Conservation (phyloP, 2,113 vertebrate species). For the Chrysemys picta region DNA sequence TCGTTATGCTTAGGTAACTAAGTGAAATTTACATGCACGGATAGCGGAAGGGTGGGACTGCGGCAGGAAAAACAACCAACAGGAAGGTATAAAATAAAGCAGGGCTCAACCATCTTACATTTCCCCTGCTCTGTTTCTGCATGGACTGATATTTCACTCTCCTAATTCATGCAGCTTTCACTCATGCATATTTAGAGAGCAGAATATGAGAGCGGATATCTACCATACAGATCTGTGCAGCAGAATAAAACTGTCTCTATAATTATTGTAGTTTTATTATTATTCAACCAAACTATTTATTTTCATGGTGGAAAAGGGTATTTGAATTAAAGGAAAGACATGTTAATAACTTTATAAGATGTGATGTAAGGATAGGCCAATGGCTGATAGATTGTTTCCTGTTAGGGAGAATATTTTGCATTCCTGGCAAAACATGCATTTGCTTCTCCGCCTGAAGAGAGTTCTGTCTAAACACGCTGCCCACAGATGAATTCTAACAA, state of each 20-base stretch:
- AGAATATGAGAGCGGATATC: not conserved
- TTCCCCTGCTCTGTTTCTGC: not conserved
- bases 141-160: not conserved
- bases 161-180: not conserved
- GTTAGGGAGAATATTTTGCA: not conserved
- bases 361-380: not conserved
- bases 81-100: not conserved
- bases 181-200: not conserved
- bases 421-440: not conserved
- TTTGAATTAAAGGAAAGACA: not conserved
- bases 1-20: fast-evolving
- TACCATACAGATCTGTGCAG: not conserved
- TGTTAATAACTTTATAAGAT: not conserved
- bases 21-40: too few species aligned
- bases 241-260: not conserved
- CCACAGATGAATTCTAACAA: not conserved
- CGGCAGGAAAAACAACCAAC: not conserved
- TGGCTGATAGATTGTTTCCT: not conserved
- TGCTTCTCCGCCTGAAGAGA: not conserved
- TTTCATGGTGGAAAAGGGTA: not conserved
- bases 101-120: not conserved
- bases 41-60: fast-evolving
- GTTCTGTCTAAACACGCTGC: not conserved
- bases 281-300: not conserved
- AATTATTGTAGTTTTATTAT: not conserved